Base-by-base conservation (phyloP, 2,888 invertebrate genomes). In the Melieria crassipennis region DNA sequence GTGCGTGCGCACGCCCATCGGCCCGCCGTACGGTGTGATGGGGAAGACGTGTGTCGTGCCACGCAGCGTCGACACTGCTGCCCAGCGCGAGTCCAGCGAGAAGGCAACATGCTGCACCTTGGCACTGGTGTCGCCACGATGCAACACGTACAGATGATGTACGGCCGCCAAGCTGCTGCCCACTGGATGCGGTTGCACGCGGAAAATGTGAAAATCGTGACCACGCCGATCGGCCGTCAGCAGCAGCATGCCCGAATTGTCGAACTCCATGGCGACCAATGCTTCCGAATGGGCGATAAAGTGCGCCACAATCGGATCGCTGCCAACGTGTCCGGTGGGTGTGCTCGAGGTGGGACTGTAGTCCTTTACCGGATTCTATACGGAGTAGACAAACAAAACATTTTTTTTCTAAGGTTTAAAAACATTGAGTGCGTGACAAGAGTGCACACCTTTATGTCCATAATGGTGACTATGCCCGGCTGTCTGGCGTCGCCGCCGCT, bases 31-130 rank as follows among this genome's bases (percentile, higher is more conserved):
- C 16, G 99, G 96, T 13, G 96, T 96, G 64, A 99, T 91, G 9
- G 99, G 97, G 88, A 98, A 99, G 76, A 99, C 93, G 87, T 99
- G 99, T 47, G 98, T 98, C 0, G 99, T 99, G 74, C 99, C 99
- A 75, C 98, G 92, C 70, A 97, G 90, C 0, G 99, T 97, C 56
- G 96, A 96, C 5, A 99, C 92, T 3, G 97, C 94, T n/a, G 96
- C 93, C 99, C 99, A 99, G 69, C 99, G 92, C 46, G 94, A 94
- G 88, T 99, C 99, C 72, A 92, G 89, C 1, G 98, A 96, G 84
- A 99, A 96, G 65, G 94, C 91, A 85, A 98, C 94, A 83, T 98
- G 95, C 87, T 94, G 94, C 69, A 98, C 97, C 90, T 94, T 95
- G 65, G 98, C 97, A 60, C 96, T 95, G 0, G 99, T 99, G 81